These are phyloP conservation scores for Stenotaenia linearis DNA, from an alignment of 2,888 invertebrate genomes.

Conservation along the genomic window DNA sequence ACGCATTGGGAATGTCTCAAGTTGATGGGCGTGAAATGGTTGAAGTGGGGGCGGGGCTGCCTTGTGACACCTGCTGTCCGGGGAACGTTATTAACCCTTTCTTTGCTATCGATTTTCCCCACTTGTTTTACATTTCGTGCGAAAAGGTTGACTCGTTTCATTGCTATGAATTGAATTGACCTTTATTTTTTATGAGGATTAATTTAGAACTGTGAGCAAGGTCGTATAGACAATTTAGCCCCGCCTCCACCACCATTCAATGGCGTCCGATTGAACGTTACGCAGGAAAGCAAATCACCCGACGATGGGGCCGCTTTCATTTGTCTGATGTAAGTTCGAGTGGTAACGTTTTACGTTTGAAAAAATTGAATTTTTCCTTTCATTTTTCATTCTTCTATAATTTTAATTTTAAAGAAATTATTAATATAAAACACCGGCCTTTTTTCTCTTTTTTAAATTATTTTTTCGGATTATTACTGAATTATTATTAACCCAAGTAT, in stretches of 20 bases:
- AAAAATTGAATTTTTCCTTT: background rate
- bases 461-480: background rate
- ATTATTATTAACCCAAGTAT: background rate
- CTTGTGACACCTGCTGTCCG: background rate
- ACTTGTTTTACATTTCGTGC: background rate
- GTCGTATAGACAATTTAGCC: background rate
- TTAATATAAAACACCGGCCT: background rate
- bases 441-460: background rate
- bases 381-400: background rate
- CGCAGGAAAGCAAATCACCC: conserved; percentile 17
- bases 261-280: conserved; percentile 20
- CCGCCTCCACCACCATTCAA: conserved; percentile 17
- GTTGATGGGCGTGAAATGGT: conserved; percentile 11
- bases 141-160: background rate
- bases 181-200: background rate
- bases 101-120: background rate
- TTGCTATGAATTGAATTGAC: background rate
- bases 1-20: background rate
- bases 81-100: background rate
- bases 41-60: background rate
- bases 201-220: conserved; percentile 5
- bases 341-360: too few species aligned
- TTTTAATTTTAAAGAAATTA: background rate
- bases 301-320: background rate
- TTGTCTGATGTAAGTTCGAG: background rate